Percentiles rank a stretch among this genome's conserved stretches.
Conservation (phyloP, 2,113 vertebrate species). For the Castor canadensis region DNA sequence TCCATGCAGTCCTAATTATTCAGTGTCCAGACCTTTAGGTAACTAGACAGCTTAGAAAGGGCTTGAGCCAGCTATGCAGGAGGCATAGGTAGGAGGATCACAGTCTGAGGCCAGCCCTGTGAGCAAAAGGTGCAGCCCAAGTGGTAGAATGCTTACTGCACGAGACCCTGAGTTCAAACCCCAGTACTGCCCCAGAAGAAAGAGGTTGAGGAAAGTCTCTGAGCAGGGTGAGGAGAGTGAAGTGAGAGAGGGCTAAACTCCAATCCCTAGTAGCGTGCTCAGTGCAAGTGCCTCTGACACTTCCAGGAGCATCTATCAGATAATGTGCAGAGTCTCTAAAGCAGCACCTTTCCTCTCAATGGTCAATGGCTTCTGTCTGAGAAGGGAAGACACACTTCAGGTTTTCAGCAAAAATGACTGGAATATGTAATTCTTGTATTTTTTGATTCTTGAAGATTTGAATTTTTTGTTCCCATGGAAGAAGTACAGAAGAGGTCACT, state of each 20-base stretch:
- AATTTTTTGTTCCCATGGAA: constrained; percentile 90
- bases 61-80: too few relatives aligned
- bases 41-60: not conserved
- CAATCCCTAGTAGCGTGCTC: too few relatives aligned
- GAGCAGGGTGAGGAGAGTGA: too few relatives aligned
- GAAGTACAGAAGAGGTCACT: constrained; percentile 89
- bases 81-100: too few relatives aligned
- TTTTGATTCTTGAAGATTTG: constrained; percentile 87
- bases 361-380: not conserved
- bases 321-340: not conserved
- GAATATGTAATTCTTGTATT: constrained; percentile 25
- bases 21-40: not conserved
- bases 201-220: too few relatives aligned
- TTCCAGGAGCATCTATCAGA: not conserved
- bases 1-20: not conserved
- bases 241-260: too few relatives aligned
- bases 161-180: too few relatives aligned
- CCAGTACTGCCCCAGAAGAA: too few relatives aligned
- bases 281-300: too few relatives aligned
- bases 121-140: too few relatives aligned
- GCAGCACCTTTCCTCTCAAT: not conserved
- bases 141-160: too few relatives aligned
- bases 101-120: too few relatives aligned
- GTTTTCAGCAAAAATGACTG: not conserved
- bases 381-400: not conserved